phyloP scores from a whole-genome alignment of 2,113 vertebrate genomes.

The Crotalus tigris region DNA sequence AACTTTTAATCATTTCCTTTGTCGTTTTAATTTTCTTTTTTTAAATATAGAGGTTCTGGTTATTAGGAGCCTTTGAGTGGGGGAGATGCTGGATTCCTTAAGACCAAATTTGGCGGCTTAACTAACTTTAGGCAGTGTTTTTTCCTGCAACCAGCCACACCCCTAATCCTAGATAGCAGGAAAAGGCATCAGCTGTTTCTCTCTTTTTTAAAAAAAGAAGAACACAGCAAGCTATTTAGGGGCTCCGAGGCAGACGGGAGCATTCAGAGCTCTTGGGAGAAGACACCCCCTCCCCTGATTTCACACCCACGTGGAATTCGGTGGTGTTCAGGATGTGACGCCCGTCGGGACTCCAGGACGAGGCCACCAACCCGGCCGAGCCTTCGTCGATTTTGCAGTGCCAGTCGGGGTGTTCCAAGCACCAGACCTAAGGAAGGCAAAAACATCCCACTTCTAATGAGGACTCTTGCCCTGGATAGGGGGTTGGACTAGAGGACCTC shows the following conservation, averaged over 20 bases:
- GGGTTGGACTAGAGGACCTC: background rate
- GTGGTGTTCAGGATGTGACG: conserved; percentile 98
- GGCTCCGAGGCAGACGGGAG: conserved; percentile 69
- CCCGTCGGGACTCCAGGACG: conserved; percentile 95
- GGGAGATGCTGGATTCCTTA: background rate
- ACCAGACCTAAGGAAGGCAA: conserved; percentile 83
- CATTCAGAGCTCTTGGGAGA: conserved; percentile 67
- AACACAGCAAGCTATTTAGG: conserved; percentile 70
- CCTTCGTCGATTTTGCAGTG: conserved; percentile 98
- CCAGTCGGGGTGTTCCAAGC: conserved; percentile 92
- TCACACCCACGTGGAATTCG: conserved; percentile 92
- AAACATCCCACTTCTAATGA: accelerated
- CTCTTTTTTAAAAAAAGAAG: accelerated
- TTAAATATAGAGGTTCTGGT: background rate
- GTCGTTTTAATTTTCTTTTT: background rate
- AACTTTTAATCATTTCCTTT: background rate
- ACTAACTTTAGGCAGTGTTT: background rate
- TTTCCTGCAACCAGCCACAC: background rate
- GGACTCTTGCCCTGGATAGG: background rate
- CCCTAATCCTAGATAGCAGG: background rate
- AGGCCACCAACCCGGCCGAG: conserved; percentile 90
- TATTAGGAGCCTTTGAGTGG: background rate
- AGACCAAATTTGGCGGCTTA: background rate
- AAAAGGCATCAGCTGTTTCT: accelerated
- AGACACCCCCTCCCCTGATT: conserved; percentile 32